These are phyloP conservation scores for Lochmaea crataegi DNA, from an alignment of 2,888 invertebrate genomes.

Conservation along the genomic window DNA sequence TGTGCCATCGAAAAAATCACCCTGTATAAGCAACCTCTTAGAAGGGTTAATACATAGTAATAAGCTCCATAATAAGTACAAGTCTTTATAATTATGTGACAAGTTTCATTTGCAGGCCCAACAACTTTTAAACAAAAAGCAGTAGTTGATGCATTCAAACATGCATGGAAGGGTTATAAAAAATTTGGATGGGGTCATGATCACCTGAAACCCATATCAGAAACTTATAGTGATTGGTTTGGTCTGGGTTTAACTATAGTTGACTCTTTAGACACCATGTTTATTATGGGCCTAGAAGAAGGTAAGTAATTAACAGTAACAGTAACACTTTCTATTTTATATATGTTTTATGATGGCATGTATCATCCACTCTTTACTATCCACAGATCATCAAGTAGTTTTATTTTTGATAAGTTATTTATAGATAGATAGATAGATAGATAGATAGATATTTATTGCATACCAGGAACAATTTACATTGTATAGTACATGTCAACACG, in stretches of 20 bases:
- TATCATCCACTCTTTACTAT: no score
- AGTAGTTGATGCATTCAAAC: conserved; percentile 89
- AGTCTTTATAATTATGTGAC: background rate
- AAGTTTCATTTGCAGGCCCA: conserved; percentile 70
- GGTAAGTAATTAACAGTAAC: conserved; percentile 67
- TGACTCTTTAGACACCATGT: conserved; percentile 94
- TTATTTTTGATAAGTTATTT: no score
- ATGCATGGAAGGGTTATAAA: conserved; percentile 95
- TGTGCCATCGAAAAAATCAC: no score
- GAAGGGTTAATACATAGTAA: no score
- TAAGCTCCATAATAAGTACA: no score
- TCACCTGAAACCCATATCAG: conserved; percentile 91
- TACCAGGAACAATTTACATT: no score
- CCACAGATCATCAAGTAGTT: no score
- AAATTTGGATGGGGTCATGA: conserved; percentile 98
- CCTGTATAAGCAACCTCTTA: no score
- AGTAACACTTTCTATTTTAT: background rate
- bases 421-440: no score
- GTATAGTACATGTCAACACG: no score
- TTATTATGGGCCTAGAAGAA: conserved; percentile 93
- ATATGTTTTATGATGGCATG: no score
- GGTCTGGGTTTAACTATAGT: conserved; percentile 95
- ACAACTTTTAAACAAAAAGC: conserved; percentile 84
- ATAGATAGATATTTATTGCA: no score
- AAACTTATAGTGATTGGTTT: conserved; percentile 92